Percentiles rank a stretch among this genome's conserved stretches.
Evolutionary conservation across 2,888 invertebrate genomes (phyloP).

Genomic region (Hedya salicella): DNA sequence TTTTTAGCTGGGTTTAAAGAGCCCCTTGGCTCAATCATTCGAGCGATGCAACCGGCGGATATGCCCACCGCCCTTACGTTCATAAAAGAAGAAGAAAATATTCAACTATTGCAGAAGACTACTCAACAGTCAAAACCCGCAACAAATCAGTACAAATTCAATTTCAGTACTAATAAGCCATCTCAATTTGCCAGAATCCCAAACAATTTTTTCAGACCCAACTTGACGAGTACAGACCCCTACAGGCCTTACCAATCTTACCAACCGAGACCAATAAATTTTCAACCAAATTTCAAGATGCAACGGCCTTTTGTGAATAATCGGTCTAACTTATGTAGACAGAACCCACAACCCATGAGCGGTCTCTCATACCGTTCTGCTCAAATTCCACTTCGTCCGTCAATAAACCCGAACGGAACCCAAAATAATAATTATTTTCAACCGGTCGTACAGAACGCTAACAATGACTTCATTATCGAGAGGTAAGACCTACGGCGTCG

Average conservation of each 20-base stretch:
- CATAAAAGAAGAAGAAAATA: background rate
- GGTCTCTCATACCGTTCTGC: background rate
- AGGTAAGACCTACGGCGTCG: too few relatives aligned
- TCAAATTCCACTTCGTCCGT: background rate
- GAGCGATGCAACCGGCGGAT: background rate
- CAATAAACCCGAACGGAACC: background rate
- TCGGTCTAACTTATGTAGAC: too few relatives aligned
- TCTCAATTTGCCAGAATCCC: too few relatives aligned
- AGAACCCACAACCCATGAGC: background rate
- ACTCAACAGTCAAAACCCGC: too few relatives aligned
- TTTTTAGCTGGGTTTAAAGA: constrained; percentile 21
- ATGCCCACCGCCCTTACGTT: background rate
- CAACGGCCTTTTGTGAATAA: too few relatives aligned
- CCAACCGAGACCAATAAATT: background rate
- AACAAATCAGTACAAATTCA: too few relatives aligned
- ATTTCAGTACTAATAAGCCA: too few relatives aligned
- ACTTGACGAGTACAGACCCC: background rate
- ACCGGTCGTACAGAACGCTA: background rate
- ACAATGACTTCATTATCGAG: too few relatives aligned
- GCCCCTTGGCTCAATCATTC: constrained; percentile 16
- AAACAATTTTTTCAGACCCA: background rate
- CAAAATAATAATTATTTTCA: background rate
- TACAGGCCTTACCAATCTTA: background rate
- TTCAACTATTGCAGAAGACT: constrained; percentile 6
- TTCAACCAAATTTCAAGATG: too few relatives aligned